Percentiles rank a stretch among this genome's conserved stretches.
Evolutionary conservation across 2,888 invertebrate genomes (phyloP).

Genomic region (Lepidonotus clava): DNA sequence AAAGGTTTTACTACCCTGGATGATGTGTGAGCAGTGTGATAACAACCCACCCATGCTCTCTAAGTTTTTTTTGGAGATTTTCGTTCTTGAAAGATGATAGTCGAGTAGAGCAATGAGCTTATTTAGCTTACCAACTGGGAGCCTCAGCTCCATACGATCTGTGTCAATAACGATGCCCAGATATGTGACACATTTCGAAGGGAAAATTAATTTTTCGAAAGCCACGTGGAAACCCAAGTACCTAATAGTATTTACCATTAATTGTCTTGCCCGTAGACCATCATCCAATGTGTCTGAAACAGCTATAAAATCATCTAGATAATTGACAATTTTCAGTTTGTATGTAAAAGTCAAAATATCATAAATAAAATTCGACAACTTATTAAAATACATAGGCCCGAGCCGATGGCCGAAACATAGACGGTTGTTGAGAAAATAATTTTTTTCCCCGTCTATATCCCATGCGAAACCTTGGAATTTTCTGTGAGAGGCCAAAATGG

Average conservation of each 20-base stretch:
- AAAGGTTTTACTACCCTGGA: no score
- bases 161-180: neutral
- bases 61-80: neutral
- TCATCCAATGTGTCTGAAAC: neutral
- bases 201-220: neutral
- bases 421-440: neutral
- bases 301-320: neutral
- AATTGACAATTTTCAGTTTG: neutral
- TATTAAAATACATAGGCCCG: neutral
- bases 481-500: neutral
- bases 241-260: neutral
- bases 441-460: neutral
- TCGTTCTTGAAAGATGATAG: neutral
- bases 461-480: neutral
- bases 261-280: neutral
- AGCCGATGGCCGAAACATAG: neutral
- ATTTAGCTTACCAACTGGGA: neutral
- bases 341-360: neutral
- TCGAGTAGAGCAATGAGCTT: neutral
- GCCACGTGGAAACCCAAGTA: neutral
- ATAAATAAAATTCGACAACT: neutral
- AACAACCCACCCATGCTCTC: no score
- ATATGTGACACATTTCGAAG: neutral
- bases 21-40: neutral
- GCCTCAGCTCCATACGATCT: neutral